Evolutionary conservation across 2,888 invertebrate species (phyloP).

Genomic region (Netelia virgata): DNA sequence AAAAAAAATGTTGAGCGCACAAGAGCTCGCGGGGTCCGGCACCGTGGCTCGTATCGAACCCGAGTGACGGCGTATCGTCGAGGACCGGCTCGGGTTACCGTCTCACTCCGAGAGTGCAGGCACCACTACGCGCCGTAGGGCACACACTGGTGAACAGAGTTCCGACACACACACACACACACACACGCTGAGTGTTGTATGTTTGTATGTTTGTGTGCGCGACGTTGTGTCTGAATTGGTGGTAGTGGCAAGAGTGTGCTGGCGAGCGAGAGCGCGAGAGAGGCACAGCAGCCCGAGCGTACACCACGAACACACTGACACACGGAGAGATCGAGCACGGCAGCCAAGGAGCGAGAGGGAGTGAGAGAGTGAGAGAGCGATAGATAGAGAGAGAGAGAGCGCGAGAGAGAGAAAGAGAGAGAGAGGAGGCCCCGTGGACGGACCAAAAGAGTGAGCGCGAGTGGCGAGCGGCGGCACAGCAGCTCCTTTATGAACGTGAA

Average conservation of each 20-base stretch:
- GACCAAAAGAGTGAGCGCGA: slow-evolving; percentile 57
- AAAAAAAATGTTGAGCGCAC: slow-evolving; percentile 11
- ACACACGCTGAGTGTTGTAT: slow-evolving; percentile 52
- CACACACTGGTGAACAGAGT: slow-evolving; percentile 67
- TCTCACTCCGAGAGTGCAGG: slow-evolving; percentile 72
- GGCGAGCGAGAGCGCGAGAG: slow-evolving; percentile 45
- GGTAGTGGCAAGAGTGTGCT: slow-evolving; percentile 45
- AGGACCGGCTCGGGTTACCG: slow-evolving; percentile 71
- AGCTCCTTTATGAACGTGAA: slow-evolving; percentile 26
- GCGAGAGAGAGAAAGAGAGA: slow-evolving; percentile 28
- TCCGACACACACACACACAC: slow-evolving; percentile 62
- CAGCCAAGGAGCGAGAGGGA: slow-evolving; percentile 33
- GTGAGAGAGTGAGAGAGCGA: slow-evolving; percentile 45
- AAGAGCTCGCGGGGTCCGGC: slow-evolving; percentile 65
- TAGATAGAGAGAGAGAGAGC: slow-evolving; percentile 20
- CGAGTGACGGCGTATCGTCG: slow-evolving; percentile 71
- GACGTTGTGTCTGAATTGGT: slow-evolving; percentile 45
- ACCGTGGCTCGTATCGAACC: slow-evolving; percentile 71
- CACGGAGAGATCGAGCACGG: slow-evolving; percentile 34
- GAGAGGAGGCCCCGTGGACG: slow-evolving; percentile 54
- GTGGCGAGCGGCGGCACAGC: slow-evolving; percentile 44
- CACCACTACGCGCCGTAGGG: slow-evolving; percentile 72
- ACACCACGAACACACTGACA: slow-evolving; percentile 37
- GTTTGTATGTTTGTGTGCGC: slow-evolving; percentile 49
- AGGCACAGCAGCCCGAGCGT: slow-evolving; percentile 58